Evolutionary conservation across 2,797 vertebrate species (phyloP).

Genomic region (Bucorvus abyssinicus): DNA sequence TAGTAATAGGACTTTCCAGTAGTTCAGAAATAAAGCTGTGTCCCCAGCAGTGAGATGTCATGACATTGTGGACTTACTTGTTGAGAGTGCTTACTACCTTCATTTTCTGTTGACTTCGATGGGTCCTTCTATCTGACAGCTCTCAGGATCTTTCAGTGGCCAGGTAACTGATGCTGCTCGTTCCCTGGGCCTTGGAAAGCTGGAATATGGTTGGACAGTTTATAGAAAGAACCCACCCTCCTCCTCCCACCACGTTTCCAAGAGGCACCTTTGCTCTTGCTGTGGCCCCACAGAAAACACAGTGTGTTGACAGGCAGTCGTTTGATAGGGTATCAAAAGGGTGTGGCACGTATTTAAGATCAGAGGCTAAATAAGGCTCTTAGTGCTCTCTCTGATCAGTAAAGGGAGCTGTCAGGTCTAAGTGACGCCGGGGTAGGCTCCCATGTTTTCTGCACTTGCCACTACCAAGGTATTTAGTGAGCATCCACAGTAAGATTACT

Average conservation of each 20-base stretch:
- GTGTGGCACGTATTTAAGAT: neutral
- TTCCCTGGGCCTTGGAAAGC: neutral
- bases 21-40: neutral
- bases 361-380: neutral
- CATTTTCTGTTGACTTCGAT: accelerated
- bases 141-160: neutral
- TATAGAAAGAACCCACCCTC: neutral
- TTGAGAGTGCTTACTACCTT: neutral
- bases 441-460: neutral
- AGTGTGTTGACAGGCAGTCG: neutral
- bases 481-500: neutral
- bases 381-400: neutral
- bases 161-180: neutral
- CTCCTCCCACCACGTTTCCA: neutral
- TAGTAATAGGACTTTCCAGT: neutral
- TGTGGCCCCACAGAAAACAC: neutral
- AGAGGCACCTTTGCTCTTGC: neutral
- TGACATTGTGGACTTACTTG: neutral
- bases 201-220: neutral
- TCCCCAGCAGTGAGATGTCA: neutral
- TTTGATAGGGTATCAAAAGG: neutral
- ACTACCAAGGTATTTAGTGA: neutral
- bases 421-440: neutral
- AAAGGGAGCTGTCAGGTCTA: neutral
- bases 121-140: neutral